These are phyloP conservation scores for Oxyruncus cristatus DNA, from an alignment of 2,113 vertebrate genomes.

Conservation along the genomic window DNA sequence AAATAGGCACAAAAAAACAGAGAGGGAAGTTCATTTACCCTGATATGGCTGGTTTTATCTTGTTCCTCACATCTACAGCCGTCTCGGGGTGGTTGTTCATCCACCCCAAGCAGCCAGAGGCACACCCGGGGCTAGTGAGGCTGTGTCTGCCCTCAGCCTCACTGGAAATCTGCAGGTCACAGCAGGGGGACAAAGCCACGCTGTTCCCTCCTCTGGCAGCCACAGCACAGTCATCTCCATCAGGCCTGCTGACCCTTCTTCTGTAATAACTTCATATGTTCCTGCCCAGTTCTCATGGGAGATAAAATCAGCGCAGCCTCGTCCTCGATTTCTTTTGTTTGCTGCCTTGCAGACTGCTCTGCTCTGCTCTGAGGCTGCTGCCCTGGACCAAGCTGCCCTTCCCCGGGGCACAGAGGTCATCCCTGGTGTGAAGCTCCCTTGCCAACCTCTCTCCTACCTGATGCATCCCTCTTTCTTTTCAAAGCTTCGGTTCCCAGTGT, in stretches of 20 bases:
- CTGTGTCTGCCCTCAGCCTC: no score
- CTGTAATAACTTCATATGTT: no score
- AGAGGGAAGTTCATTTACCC: background rate
- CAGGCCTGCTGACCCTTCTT: no score
- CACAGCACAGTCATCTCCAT: background rate
- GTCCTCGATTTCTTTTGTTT: fast-evolving
- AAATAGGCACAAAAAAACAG: background rate
- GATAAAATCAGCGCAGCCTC: background rate
- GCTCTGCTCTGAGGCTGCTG: background rate
- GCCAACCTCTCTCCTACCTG: background rate
- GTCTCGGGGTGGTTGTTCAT: fast-evolving
- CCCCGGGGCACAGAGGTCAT: no score
- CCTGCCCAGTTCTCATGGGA: background rate
- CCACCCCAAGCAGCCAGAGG: background rate
- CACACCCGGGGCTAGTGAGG: background rate
- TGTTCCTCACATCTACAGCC: background rate
- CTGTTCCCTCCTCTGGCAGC: no score
- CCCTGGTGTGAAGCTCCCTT: fast-evolving
- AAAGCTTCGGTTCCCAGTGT: background rate
- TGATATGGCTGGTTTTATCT: fast-evolving
- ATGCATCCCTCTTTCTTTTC: background rate
- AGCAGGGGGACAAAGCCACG: no score
- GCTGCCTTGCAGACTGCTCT: no score
- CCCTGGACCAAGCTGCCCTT: no score
- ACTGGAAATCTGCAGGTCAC: no score